Evolutionary conservation across 2,888 invertebrate genomes (phyloP).

Genomic region (Hypselothyrea guttata): DNA sequence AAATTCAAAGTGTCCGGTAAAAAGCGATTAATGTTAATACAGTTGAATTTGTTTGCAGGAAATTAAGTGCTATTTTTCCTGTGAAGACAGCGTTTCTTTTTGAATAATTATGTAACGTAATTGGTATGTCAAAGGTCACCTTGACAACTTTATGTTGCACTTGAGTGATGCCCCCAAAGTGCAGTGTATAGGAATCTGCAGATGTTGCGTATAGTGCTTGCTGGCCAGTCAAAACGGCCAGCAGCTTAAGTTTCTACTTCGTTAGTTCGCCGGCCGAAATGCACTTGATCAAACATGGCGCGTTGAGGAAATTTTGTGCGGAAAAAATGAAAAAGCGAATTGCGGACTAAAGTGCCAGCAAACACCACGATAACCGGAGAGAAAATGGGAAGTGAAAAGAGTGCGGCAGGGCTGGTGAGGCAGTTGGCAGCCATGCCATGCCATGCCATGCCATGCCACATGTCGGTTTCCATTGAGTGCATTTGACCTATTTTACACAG

Average conservation of each 20-base stretch:
- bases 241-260: conserved; percentile 67
- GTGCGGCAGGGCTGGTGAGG: conserved; percentile 14
- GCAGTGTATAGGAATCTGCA: conserved; percentile 8
- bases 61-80: too few relatives aligned
- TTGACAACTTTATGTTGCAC: not conserved
- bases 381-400: conserved; percentile 1
- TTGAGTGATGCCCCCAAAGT: not conserved
- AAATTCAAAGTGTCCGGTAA: too few relatives aligned
- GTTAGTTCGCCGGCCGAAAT: conserved; percentile 62
- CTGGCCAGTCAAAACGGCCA: conserved; percentile 22
- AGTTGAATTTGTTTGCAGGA: too few relatives aligned
- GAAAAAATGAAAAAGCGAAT: conserved; percentile 18
- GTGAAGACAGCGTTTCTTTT: too few relatives aligned
- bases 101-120: too few relatives aligned
- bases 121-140: not conserved
- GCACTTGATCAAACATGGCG: conserved; percentile 72
- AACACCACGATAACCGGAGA: conserved; percentile 23
- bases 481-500: conserved; percentile 64
- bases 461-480: conserved; percentile 67
- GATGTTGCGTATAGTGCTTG: conserved; percentile 21
- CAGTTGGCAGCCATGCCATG: conserved; percentile 34
- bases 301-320: conserved; percentile 33
- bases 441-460: conserved; percentile 37
- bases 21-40: too few relatives aligned
- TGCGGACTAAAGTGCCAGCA: conserved; percentile 39